Evolutionary conservation across 2,113 vertebrate genomes (phyloP), one percentile per base, ranked within the genome.

Genomic region (Tachysurus fulvidraco): DNA sequence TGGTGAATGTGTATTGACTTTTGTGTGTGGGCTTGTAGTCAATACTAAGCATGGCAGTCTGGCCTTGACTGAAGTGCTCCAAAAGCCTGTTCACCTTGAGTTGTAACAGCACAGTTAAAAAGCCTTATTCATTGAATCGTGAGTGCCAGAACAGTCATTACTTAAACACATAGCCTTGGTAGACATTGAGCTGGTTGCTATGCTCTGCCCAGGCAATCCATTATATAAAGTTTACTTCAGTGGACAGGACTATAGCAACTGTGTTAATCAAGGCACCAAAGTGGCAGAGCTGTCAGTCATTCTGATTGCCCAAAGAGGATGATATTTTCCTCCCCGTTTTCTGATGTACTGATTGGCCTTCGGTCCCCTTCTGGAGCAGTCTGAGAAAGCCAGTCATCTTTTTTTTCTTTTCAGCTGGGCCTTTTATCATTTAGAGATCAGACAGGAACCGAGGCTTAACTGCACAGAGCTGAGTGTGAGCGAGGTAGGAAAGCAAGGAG

Each of bases 81-180:
- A 41, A 57, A 64, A 44, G 76, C n/a, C 79, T 36, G 65, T 86
- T 86, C 79, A 86, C 85, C 85, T 86, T 86, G 85, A 86, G 79
- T 23, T 74, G 44, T 74, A 86, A 82, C 59, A 52, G 85, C 67
- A 5, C n/a, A 44, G 65, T 81, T 86, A 59, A 81, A 81, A 86
- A 81, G 78, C 78, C 54, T 71, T 54, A 69, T 81, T 86, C 78
- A 60, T 19, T 73, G 36, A 86, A 73, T 36, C 55, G 55, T 17
- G 65, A 86, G 79, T 81, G 23, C 85, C 52, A 62, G 36, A 71
- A 55, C 54, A 74, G 67, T 74, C 79, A 82, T 74, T 82, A 59
- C 52, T 86, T 86, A 73, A 86, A 86, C 85, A 82, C 79, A 44
- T 17, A 30, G 67, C 85, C 25, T 81, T 8, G 46, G 44, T 82